Base-by-base conservation (phyloP, 64 coral and sea anemone genomes). In the Montipora capricornis region DNA sequence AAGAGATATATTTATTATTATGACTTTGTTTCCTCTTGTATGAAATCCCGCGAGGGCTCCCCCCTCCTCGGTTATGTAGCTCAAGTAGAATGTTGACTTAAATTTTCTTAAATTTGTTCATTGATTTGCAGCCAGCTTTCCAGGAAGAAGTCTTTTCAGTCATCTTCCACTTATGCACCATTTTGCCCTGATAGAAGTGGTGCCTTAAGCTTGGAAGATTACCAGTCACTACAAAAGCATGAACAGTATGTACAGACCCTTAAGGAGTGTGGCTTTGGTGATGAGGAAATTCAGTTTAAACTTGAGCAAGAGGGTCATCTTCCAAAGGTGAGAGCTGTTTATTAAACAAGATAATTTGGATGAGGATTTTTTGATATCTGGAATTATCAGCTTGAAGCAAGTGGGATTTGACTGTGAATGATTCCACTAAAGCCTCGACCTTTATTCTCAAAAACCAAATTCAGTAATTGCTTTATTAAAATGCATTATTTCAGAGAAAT, bases 241-340 rank as follows among this genome's bases (percentile, higher is more conserved):
- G 75, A 95, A 68, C 68, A 71, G 76, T 91, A 91, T 75, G 83
- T 92, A 29, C 95, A 96, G 83, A 66, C 84, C 46, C 90, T 96
- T 5, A 74, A 47, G 77, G 92, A 92, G 68, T 94, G 94, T 86
- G 95, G 92, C 5, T 90, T 99, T 53, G 95, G 73, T 74, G 64
- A 82, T 20, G 98, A 99, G 5, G 98, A 99, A 90, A 96, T 99
- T 73, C 91, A 99, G 80, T 99, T 96, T 53, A 96, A 96, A 75
- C 92, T 99, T 44, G 95, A 94, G 75, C 84, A 90, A 76, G 84
- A 89, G 61, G 98, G 98, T 7, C 24, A 92, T 79, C 17, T 73
- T 69, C 80, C 83, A 44, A 96, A 99, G 92, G 97, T 99, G 89
- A 46, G 49, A 0, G 15, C 61, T 57, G 6, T 57, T 57, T 57